Evolutionary conservation across 2,113 vertebrate species (phyloP).

Genomic region (Bolborhynchus lineola): DNA sequence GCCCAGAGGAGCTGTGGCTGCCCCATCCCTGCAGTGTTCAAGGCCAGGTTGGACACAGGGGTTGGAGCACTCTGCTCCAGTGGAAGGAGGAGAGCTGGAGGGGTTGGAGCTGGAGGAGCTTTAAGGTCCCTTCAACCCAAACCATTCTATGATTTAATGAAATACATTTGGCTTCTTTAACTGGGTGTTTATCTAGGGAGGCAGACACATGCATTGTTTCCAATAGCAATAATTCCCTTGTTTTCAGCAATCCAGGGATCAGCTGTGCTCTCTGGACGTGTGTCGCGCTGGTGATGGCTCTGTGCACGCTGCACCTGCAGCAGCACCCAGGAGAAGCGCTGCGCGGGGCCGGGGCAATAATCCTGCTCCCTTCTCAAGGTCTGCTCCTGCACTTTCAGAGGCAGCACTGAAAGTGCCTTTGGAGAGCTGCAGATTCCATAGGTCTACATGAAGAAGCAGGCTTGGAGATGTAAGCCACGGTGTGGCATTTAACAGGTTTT

Average conservation of each 20-base stretch:
- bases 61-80: background rate
- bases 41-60: too few species aligned
- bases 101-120: background rate
- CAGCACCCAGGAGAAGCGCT: background rate
- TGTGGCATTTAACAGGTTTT: background rate
- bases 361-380: background rate
- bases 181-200: background rate
- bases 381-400: fast-evolving
- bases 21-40: too few species aligned
- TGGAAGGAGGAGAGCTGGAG: too few species aligned
- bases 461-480: background rate
- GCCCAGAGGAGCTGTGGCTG: too few species aligned
- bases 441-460: background rate
- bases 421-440: background rate
- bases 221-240: background rate
- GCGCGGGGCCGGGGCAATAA: background rate
- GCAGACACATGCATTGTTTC: background rate
- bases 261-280: background rate
- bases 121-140: background rate
- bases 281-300: fast-evolving
- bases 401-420: fast-evolving
- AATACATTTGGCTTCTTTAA: background rate
- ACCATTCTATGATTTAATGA: background rate
- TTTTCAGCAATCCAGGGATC: background rate
- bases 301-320: background rate